A percentile compares a stretch with the other conserved stretches of the same genome.
Evolutionary conservation across 2,113 vertebrate genomes (phyloP).

Genomic region (Rhabdomys dilectus): DNA sequence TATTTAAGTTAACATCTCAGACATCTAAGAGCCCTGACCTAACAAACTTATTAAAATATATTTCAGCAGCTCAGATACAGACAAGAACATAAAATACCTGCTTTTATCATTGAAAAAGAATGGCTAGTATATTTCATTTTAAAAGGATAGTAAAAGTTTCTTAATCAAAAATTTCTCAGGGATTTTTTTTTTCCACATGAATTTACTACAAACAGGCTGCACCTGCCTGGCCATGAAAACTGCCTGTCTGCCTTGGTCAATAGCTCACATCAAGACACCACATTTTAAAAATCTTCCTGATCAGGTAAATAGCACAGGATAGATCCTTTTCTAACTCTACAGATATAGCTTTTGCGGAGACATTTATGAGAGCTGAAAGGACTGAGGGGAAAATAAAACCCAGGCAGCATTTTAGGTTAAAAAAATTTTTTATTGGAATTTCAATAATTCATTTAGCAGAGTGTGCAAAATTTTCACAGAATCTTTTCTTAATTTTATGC

Average conservation of each 20-base stretch:
- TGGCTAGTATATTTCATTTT: conserved; percentile 76
- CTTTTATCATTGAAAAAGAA: conserved; percentile 77
- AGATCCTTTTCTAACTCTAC: conserved; percentile 46
- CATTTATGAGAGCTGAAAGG: conserved; percentile 73
- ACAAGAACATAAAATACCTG: conserved; percentile 74
- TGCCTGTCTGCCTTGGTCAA: conserved; percentile 67
- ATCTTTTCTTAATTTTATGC: conserved; percentile 79
- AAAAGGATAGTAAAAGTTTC: conserved; percentile 81
- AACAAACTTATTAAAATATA: conserved; percentile 75
- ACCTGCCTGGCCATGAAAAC: conserved; percentile 66
- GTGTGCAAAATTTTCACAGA: conserved; percentile 77
- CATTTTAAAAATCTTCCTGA: conserved; percentile 60
- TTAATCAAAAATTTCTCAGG: conserved; percentile 81
- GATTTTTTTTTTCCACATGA: conserved; percentile 70
- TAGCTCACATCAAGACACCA: conserved; percentile 35
- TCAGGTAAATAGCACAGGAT: conserved; percentile 26
- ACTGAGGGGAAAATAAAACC: conserved; percentile 76
- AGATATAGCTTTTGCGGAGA: conserved; percentile 49
- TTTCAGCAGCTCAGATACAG: conserved; percentile 68
- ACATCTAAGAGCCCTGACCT: conserved; percentile 64
- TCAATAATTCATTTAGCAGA: conserved; percentile 80
- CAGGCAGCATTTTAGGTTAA: conserved; percentile 48
- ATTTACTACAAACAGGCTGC: conserved; percentile 67
- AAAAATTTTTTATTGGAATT: conserved; percentile 69
- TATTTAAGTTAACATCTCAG: conserved; percentile 66